These are phyloP conservation scores for Heliopora coerulea DNA, from an alignment of 92 coral and sea anemone genomes.

Conservation along the genomic window DNA sequence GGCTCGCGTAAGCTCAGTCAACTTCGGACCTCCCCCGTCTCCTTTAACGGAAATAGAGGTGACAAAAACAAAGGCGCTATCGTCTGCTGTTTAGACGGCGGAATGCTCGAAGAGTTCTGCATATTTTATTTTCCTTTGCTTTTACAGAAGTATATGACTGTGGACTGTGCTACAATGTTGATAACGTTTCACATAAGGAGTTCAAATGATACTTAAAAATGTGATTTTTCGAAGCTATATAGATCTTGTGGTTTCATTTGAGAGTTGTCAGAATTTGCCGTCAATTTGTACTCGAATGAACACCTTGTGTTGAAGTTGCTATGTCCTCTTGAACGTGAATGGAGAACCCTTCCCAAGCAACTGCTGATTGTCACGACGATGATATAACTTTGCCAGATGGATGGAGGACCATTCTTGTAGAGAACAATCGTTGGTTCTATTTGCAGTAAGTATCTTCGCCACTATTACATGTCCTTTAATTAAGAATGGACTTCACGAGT, in stretches of 20 bases:
- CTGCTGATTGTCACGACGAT: background rate
- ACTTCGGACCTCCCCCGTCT: background rate
- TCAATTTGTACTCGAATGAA: background rate
- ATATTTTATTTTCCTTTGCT: constrained; percentile 33
- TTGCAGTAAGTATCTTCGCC: constrained; percentile 23
- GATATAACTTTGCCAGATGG: constrained; percentile 13
- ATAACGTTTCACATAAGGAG: background rate
- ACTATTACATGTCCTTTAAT: background rate
- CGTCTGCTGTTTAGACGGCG: background rate
- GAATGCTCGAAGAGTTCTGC: constrained; percentile 7
- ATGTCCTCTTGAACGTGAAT: constrained; percentile 13
- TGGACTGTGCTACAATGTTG: constrained; percentile 20
- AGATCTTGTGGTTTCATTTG: constrained; percentile 14
- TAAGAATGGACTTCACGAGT: background rate
- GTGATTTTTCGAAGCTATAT: background rate
- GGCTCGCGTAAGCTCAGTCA: too few species aligned
- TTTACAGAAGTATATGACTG: background rate
- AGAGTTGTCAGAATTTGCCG: constrained; percentile 11
- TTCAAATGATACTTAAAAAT: constrained; percentile 28
- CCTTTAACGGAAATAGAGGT: constrained; percentile 4
- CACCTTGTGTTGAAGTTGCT: background rate
- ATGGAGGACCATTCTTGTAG: constrained; percentile 23
- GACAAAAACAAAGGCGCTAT: constrained; percentile 8
- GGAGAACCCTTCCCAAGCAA: constrained; percentile 23
- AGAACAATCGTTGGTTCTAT: constrained; percentile 31